phyloP scores from a whole-genome alignment of 2,797 vertebrate genomes.

The Rhyacichthys aspro region DNA sequence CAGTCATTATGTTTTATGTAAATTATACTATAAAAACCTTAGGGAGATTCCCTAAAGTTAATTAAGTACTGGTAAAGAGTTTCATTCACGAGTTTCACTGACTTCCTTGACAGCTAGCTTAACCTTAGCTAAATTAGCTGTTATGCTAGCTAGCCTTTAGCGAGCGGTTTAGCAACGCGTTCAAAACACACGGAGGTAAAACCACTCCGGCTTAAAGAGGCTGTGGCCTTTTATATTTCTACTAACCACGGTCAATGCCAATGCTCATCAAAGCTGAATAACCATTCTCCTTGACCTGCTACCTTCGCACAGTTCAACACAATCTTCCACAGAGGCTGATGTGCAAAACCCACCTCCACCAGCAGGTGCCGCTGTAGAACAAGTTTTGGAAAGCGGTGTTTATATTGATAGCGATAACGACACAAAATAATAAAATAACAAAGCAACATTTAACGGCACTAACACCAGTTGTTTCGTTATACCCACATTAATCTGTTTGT shows the following conservation, averaged over 20 bases:
- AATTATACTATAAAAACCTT: background rate
- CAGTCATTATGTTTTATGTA: background rate
- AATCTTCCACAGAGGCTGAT: background rate
- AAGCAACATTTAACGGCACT: no score
- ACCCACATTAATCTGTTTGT: no score
- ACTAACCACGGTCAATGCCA: background rate
- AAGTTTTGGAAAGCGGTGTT: background rate
- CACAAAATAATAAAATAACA: no score
- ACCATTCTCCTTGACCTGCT: background rate
- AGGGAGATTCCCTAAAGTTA: no score
- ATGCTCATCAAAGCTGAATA: background rate
- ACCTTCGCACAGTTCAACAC: background rate
- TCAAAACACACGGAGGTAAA: background rate
- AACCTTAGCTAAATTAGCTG: slow-evolving; percentile 1
- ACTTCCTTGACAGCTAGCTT: background rate
- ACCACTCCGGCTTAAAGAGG: background rate
- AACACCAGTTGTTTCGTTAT: no score
- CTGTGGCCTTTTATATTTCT: background rate
- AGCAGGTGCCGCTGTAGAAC: slow-evolving; percentile 4
- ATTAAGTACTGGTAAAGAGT: background rate
- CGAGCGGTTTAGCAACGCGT: background rate
- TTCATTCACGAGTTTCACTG: background rate
- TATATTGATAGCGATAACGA: background rate
- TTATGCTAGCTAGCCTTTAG: background rate
- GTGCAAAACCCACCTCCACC: background rate